phyloP scores from a whole-genome alignment of 1,140 invertebrate genomes.

The Anastatus disparis region DNA sequence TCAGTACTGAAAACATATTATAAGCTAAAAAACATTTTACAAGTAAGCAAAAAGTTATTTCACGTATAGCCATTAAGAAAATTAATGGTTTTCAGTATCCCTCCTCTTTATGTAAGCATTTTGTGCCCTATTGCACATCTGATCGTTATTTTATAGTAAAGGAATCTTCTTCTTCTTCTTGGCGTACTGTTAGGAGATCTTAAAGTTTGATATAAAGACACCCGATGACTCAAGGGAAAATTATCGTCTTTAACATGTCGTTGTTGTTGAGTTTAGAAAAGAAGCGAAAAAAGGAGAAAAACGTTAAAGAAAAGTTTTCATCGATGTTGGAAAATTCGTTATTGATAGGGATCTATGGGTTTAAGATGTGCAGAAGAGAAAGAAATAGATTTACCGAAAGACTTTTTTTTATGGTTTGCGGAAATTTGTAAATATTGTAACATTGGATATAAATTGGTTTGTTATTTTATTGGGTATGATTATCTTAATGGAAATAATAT shows the following conservation, averaged over 20 bases:
- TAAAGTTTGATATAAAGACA: conserved; percentile 3
- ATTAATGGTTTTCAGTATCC: conserved; percentile 52
- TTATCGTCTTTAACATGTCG: conserved; percentile 16
- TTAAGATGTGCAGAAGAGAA: background rate
- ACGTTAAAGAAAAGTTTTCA: no score
- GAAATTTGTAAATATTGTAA: no score
- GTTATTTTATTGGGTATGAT: no score
- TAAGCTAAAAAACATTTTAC: background rate
- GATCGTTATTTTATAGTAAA: no score
- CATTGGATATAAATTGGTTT: no score
- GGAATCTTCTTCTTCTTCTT: no score
- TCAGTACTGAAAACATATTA: background rate
- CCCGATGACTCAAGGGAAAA: conserved; percentile 28
- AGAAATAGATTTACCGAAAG: no score
- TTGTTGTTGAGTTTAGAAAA: background rate
- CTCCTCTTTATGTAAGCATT: background rate
- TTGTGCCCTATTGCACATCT: conserved; percentile 23
- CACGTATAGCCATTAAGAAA: conserved; percentile 53
- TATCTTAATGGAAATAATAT: no score
- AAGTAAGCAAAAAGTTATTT: conserved; percentile 45
- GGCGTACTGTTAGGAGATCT: background rate
- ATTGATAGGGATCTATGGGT: conserved; percentile 3
- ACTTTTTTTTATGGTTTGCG: no score
- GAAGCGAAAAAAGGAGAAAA: background rate
- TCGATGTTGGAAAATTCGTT: conserved; percentile 2